phyloP scores from a whole-genome alignment of 2,113 vertebrate species.

The Lophotis ruficrista region DNA sequence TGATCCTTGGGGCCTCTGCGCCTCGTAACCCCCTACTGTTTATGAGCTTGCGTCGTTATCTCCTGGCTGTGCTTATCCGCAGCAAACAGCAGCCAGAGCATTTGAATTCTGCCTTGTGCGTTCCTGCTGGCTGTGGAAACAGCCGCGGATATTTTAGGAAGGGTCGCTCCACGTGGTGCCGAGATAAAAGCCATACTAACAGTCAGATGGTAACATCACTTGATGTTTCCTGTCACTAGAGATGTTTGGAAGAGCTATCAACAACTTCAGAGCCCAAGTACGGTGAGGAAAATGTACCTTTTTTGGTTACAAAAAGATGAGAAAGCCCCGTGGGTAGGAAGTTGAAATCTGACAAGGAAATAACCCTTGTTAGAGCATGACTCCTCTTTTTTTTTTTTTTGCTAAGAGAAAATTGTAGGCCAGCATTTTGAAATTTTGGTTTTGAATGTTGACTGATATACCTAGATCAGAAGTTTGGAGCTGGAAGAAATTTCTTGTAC shows the following conservation, averaged over 20 bases:
- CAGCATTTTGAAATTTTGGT: neutral
- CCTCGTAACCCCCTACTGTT: neutral
- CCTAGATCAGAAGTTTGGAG: neutral
- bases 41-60: neutral
- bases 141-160: neutral
- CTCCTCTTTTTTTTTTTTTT: too few species aligned
- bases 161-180: neutral
- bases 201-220: neutral
- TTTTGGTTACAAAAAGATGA: neutral
- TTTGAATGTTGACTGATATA: neutral
- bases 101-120: neutral
- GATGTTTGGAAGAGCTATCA: neutral
- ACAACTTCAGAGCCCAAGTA: neutral
- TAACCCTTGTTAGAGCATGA: neutral
- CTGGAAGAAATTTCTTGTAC: neutral
- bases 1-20: neutral
- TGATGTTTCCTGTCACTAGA: neutral
- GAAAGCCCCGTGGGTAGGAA: neutral
- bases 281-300: neutral
- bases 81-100: neutral
- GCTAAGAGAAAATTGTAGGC: neutral
- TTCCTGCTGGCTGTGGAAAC: neutral
- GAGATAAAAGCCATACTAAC: neutral
- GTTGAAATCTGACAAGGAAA: neutral
- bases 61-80: slow-evolving; percentile 8